These are phyloP conservation scores for Apodemia mormo DNA, from an alignment of 2,888 invertebrate species.

Conservation along the genomic window DNA sequence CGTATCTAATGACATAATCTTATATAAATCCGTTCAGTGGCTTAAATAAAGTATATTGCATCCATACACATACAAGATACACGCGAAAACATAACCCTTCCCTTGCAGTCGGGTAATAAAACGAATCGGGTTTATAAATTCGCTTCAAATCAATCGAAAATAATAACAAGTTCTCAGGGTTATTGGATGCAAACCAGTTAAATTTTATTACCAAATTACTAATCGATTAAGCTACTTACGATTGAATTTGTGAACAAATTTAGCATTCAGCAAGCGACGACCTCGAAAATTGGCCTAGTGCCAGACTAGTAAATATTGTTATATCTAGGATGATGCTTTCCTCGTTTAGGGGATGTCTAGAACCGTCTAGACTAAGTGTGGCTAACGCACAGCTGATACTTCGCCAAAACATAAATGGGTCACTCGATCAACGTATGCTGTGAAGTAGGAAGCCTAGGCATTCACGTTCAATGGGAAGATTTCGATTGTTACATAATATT, in stretches of 20 bases:
- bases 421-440: too few species aligned
- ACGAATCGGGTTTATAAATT: neutral
- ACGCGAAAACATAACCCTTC: too few species aligned
- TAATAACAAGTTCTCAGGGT: neutral
- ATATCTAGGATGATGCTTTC: constrained; percentile 31
- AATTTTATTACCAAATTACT: constrained; percentile 6
- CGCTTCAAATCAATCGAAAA: neutral
- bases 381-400: neutral
- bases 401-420: neutral
- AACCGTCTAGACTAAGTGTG: constrained; percentile 3
- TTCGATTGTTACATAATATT: too few species aligned
- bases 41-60: too few species aligned
- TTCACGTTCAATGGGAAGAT: too few species aligned
- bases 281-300: constrained; percentile 59
- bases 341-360: constrained; percentile 9
- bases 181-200: constrained; percentile 5
- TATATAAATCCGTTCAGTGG: too few species aligned
- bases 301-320: constrained; percentile 58
- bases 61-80: too few species aligned
- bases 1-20: too few species aligned
- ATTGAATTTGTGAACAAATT: constrained; percentile 58
- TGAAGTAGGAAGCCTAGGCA: too few species aligned
- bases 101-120: neutral
- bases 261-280: constrained; percentile 53
- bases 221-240: constrained; percentile 38